Percentiles rank a stretch among this genome's conserved stretches.
Evolutionary conservation across 92 coral and sea anemone species (phyloP).

Genomic region (Epizoanthus stellaris): DNA sequence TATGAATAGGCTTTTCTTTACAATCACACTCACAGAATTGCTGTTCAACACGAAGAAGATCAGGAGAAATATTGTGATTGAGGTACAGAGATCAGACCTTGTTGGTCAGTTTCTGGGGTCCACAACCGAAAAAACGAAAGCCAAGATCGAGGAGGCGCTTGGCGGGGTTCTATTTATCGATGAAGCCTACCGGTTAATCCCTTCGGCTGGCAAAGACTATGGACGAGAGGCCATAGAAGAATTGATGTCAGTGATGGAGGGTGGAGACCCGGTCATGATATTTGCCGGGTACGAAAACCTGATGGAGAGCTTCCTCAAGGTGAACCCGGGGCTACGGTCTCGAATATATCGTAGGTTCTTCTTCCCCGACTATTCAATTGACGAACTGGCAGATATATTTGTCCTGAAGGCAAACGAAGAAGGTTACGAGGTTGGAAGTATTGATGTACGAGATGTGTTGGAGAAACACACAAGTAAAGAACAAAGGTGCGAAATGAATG

Average conservation of each 20-base stretch:
- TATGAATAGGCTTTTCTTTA: no score
- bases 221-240: neutral
- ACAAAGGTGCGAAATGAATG: neutral
- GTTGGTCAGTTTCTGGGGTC: conserved; percentile 38
- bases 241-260: neutral
- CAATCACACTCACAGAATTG: no score
- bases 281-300: neutral
- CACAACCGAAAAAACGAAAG: conserved; percentile 26
- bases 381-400: neutral
- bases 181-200: conserved; percentile 11
- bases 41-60: conserved; percentile 27
- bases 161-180: conserved; percentile 26
- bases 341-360: neutral
- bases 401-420: neutral
- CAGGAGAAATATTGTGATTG: neutral
- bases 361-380: neutral
- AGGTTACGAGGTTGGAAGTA: neutral
- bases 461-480: neutral
- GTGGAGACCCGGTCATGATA: neutral
- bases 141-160: neutral
- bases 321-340: neutral
- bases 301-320: neutral
- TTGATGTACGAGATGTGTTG: neutral
- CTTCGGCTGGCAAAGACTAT: neutral
- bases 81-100: conserved; percentile 25